Base-by-base conservation (phyloP, 2,113 vertebrate species). In the Melanerpes formicivorus region DNA sequence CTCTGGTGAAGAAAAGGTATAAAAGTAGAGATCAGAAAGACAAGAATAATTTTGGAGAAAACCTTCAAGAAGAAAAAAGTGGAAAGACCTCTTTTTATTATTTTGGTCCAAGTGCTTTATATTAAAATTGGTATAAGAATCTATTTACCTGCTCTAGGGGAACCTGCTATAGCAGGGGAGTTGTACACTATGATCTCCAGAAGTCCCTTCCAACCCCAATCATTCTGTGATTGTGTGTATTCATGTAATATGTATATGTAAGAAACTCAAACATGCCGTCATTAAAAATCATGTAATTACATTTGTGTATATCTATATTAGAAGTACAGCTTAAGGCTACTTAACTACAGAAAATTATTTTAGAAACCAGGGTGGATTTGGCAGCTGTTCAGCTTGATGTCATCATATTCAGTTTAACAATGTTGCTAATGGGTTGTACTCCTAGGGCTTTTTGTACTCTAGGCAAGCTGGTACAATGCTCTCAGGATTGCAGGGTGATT, bases 401-500 rank as follows among this genome's bases (percentile, higher is more conserved):
- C 22, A 6, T 30, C 17, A 19, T 66, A 83, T 92, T 72, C 70
- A 9, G 7, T 69, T 74, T 75, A 75, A 89, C 6, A 44, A 72
- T 14, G 14, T 42, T 80, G 7, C 48, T 82, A 14, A 25, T 58
- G 69, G 15, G n/a, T 40, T 34, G 34, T 65, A 14, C 7, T 34
- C 13, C 52, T 66, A 50, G 0, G 2, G 42, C 48, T 37, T 59
- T 42, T 52, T 40, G 12, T 83, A 80, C 32, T 1, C 0, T 46
- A 55, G 62, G 22, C 9, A 42, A 60, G 69, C 25, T 50, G 32
- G 30, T 52, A 23, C 30, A 32, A 10, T 30, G 34, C 19, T 67
- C 27, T 64, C 30, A 42, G 25, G 54, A n/a, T 26, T 54, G 27
- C n/a, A 80, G 21, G 50, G 52, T 46, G 44, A 42, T 89, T 59